These are phyloP conservation scores for Eulithis prunata DNA, from an alignment of 2,888 invertebrate genomes.

Conservation along the genomic window DNA sequence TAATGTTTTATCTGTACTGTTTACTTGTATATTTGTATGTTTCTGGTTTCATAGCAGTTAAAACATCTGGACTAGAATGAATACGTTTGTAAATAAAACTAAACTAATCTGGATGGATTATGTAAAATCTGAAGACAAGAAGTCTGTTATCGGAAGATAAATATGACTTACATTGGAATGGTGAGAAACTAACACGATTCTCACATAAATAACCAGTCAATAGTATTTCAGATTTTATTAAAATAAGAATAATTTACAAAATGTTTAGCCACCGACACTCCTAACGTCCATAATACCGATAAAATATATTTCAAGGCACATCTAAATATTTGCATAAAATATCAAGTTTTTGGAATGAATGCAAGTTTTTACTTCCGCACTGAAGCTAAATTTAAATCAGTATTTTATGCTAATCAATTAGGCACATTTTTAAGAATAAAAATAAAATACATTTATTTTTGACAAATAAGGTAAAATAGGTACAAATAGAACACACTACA, in stretches of 20 bases:
- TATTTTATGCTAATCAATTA: too few relatives aligned
- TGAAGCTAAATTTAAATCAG: too few relatives aligned
- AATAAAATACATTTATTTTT: too few relatives aligned
- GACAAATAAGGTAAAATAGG: too few relatives aligned
- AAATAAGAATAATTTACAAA: slow-evolving; percentile 5
- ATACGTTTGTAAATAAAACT: not conserved
- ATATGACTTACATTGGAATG: not conserved
- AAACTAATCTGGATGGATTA: not conserved
- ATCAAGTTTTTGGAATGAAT: slow-evolving; percentile 1
- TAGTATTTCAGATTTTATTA: slow-evolving; percentile 8
- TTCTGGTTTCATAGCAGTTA: not conserved
- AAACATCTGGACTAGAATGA: too few relatives aligned
- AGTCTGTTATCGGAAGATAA: not conserved
- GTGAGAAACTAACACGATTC: too few relatives aligned
- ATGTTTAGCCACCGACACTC: slow-evolving; percentile 4
- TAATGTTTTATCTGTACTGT: slow-evolving; percentile 1
- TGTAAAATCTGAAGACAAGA: not conserved
- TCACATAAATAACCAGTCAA: not conserved
- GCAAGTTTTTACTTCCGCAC: not conserved
- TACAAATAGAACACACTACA: too few relatives aligned
- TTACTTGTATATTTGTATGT: not conserved
- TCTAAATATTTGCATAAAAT: slow-evolving; percentile 2
- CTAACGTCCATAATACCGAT: slow-evolving; percentile 1
- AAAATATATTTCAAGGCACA: slow-evolving; percentile 1
- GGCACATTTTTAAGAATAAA: too few relatives aligned